A percentile compares a stretch with the other conserved stretches of the same genome.
phyloP scores from a whole-genome alignment of 1,140 invertebrate species.

The Heliconius melpomene region DNA sequence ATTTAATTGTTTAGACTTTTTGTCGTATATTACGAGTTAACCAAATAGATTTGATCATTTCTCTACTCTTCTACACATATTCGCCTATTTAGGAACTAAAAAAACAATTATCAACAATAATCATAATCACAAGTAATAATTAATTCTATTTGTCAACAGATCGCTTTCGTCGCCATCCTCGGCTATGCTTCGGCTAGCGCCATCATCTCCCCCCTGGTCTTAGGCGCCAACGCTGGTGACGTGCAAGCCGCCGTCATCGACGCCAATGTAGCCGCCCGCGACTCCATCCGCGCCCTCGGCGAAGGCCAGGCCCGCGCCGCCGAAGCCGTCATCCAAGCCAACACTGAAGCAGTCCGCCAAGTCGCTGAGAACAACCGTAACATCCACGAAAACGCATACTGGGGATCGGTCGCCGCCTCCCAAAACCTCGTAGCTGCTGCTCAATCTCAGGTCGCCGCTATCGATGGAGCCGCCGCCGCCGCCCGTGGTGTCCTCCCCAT shows the following conservation, averaged over 20 bases:
- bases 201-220: constrained; percentile 56
- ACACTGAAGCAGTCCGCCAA: constrained; percentile 57
- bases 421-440: constrained; percentile 80
- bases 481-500: constrained; percentile 57
- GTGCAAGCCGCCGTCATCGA: constrained; percentile 70
- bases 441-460: constrained; percentile 82
- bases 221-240: constrained; percentile 66
- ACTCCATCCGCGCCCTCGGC: constrained; percentile 61
- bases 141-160: constrained; percentile 43
- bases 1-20: not conserved
- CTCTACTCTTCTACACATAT: too few species aligned
- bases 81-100: too few species aligned
- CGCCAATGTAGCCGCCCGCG: constrained; percentile 64
- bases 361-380: constrained; percentile 66
- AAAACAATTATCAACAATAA: not conserved
- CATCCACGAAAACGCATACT: constrained; percentile 73
- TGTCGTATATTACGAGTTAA: not conserved
- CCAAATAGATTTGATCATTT: too few species aligned
- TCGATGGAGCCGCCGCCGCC: constrained; percentile 74
- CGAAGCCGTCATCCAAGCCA: constrained; percentile 61
- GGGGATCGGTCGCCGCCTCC: constrained; percentile 75
- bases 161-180: constrained; percentile 73
- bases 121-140: not conserved
- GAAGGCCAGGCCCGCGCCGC: constrained; percentile 66
- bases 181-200: constrained; percentile 71